Evolutionary conservation across 2,888 invertebrate genomes (phyloP), one percentile per base, ranked within the genome.

Genomic region (Catotricha subobsoleta): DNA sequence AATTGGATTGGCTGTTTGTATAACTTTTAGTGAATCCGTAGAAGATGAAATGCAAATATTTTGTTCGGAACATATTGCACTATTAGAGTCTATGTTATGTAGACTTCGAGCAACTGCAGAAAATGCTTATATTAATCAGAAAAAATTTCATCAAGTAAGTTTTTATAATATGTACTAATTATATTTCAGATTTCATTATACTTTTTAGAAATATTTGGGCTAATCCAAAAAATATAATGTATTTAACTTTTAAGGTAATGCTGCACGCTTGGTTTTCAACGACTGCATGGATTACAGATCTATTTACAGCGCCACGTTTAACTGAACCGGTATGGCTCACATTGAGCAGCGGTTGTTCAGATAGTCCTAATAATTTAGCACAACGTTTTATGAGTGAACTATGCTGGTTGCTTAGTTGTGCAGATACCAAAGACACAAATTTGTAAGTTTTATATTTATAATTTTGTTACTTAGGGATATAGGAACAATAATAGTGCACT

Each of bases 361-460:
- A 57, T 45, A 55, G 58, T 48, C 56, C 61, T 35, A 58, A 59
- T 48, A 57, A 52, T 33, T 53, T 64, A 18, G 66, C 67, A 12
- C 66, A 67, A 46, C 59, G 59, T 40, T 70, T 69, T 49, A 57
- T 71, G 43, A 62, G 62, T 39, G 67, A 68, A 43, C 57, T 84
- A 47, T 80, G 80, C 52, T 68, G 74, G 35, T 65, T 82, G 19
- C 60, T 84, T 12, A 67, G 78, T 30, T 66, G 70, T 35, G 71
- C 77, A 27, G 90, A 91, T 55, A 82, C 81, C 21, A 90, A 90
- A 60, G 74, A 76, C 48, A 87, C 84, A 8, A 87, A 88, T 61
- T 90, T 90, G 90, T 90, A 65, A 79, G 83, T 73, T 53, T 46
- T n/a, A n/a, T n/a, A n/a, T n/a, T n/a, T n/a, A n/a, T n/a, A n/a